phyloP scores from a whole-genome alignment of 2,888 invertebrate genomes.

The Aleiodes leptofemur region DNA sequence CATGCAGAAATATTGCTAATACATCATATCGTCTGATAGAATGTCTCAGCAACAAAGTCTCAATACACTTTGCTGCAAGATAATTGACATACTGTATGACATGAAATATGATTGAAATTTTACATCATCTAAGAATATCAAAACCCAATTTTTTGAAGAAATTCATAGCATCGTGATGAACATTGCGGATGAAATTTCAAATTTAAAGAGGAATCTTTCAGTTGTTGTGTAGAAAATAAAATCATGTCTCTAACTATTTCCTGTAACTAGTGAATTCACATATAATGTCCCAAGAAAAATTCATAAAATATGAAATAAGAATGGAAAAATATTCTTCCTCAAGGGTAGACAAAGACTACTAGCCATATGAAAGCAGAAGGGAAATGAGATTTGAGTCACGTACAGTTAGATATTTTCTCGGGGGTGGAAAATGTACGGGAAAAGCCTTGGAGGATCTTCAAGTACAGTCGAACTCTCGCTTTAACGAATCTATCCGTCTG shows the following conservation, averaged over 20 bases:
- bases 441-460: slow-evolving; percentile 13
- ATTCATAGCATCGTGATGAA: too few relatives aligned
- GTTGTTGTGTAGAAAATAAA: too few relatives aligned
- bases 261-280: background rate
- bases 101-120: too few relatives aligned
- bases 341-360: slow-evolving; percentile 22
- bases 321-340: slow-evolving; percentile 3
- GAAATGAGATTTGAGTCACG: slow-evolving; percentile 72
- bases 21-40: too few relatives aligned
- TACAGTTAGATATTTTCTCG: slow-evolving; percentile 62
- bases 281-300: background rate
- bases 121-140: too few relatives aligned
- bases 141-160: too few relatives aligned
- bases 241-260: too few relatives aligned
- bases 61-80: too few relatives aligned
- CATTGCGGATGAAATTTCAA: background rate
- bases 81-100: too few relatives aligned
- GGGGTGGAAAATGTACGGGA: slow-evolving; percentile 42
- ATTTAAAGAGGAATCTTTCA: too few relatives aligned
- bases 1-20: too few relatives aligned
- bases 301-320: background rate
- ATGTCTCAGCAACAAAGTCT: too few relatives aligned
- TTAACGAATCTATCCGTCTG: slow-evolving; percentile 39
- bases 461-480: background rate
- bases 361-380: slow-evolving; percentile 9